phyloP scores from a whole-genome alignment of 2,888 invertebrate species.

The Drosophila pullipes region DNA sequence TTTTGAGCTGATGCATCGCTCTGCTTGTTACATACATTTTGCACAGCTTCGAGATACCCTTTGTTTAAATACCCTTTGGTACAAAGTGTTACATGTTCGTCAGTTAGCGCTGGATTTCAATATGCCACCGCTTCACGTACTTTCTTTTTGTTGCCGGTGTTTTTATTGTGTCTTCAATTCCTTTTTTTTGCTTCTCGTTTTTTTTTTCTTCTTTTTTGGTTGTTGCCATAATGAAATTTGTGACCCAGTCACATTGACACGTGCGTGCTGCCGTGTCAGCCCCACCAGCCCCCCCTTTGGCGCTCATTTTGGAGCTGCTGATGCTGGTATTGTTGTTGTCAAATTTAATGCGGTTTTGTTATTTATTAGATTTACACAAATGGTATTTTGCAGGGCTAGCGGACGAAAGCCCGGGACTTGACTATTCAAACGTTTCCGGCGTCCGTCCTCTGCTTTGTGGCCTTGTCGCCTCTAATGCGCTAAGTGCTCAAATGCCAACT shows the following conservation, averaged over 20 bases:
- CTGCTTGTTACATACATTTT: background rate
- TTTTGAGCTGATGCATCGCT: background rate
- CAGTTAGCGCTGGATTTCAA: conserved; percentile 50
- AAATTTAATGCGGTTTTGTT: conserved; percentile 74
- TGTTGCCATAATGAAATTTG: conserved; percentile 62
- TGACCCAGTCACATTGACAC: conserved; percentile 65
- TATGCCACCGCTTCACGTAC: conserved; percentile 22
- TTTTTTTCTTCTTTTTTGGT: background rate
- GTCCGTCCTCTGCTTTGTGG: conserved; percentile 5
- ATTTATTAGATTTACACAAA: conserved; percentile 77
- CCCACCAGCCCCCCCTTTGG: no score
- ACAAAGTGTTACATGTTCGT: conserved; percentile 51
- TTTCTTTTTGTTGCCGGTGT: background rate
- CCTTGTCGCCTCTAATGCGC: conserved; percentile 43
- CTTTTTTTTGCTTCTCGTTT: background rate
- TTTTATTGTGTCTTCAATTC: conserved; percentile 19
- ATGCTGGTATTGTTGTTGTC: conserved; percentile 30
- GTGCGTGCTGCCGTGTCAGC: conserved; percentile 44
- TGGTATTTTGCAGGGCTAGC: conserved; percentile 53
- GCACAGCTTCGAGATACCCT: background rate
- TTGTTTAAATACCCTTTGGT: background rate
- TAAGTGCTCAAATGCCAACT: conserved; percentile 63
- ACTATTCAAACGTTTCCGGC: conserved; percentile 2
- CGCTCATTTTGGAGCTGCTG: background rate
- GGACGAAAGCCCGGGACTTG: conserved; percentile 5